Base-by-base conservation (phyloP, 2,888 invertebrate genomes). In the Stenodema calcarata region DNA sequence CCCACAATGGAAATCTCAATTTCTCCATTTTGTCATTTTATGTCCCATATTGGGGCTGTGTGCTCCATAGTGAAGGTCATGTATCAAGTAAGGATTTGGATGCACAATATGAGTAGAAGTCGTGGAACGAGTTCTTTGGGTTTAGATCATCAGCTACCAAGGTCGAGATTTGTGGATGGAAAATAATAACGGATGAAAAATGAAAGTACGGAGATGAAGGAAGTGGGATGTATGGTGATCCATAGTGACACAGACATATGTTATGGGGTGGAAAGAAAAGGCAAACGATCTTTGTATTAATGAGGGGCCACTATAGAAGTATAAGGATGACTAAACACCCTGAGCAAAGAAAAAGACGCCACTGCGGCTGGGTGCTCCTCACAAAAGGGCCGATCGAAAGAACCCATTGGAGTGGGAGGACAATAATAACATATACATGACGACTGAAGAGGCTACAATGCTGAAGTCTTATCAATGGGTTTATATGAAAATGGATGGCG, bases 401-500 rank as follows among this genome's bases (percentile, higher is more conserved):
- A 78, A 78, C 42, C 54, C 44, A 47, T 47, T 62, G 81, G 62
- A 86, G 81, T 41, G 47, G 80, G 80, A 69, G 73, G 80, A 80
- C 86, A 81, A 86, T 86, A 85, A 85, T 87, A 87, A 80, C 84
- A 79, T 87, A 87, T 85, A 80, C 87, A 87, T 85, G 87, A 87
- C 87, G 85, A 84, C 84, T 87, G 83, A 47, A 35, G 28, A 80
- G 70, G 79, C 80, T 62, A 86, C 86, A 86, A 86, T 86, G 54
- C 76, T 85, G 76, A 75, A 75, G 82, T 87, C 86, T 83, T 86
- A 84, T 86, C 87, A 86, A 88, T 87, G 88, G 87, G 80, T 75
- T 78, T 87, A 86, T 88, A 88, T 88, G 87, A 88, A 88, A 88
- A 88, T 88, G 88, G 88, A 80, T 44, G 28, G 27, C 3, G 75